phyloP scores from a whole-genome alignment of 1,140 invertebrate species.

The Scaptomyza hsui region DNA sequence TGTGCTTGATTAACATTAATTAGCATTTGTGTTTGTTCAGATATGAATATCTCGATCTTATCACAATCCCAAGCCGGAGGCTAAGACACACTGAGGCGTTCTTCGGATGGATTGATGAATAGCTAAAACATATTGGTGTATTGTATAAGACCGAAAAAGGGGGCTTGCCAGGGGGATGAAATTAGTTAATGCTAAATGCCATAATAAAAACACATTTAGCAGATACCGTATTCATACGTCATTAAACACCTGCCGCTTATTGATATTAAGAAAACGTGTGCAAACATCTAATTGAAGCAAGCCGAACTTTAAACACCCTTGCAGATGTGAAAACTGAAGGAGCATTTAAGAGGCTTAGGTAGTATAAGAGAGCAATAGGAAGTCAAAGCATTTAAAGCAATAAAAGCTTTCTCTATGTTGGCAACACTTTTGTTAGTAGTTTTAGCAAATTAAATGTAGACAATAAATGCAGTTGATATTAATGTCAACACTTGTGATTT shows the following conservation, averaged over 20 bases:
- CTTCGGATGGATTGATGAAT: conserved; percentile 2
- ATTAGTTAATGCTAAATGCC: conserved; percentile 17
- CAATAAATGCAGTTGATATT: background rate
- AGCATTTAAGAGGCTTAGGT: too few relatives aligned
- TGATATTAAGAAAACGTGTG: background rate
- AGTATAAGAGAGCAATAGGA: too few relatives aligned
- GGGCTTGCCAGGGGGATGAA: conserved; percentile 18
- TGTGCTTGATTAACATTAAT: conserved; percentile 48
- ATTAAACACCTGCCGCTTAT: conserved; percentile 9
- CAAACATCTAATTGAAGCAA: background rate
- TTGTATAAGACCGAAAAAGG: conserved; percentile 1
- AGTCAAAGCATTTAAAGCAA: too few relatives aligned
- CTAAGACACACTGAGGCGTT: background rate
- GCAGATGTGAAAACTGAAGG: too few relatives aligned
- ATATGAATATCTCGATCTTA: background rate
- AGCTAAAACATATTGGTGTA: background rate
- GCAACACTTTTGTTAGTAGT: too few relatives aligned
- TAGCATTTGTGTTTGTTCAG: conserved; percentile 29
- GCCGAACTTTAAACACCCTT: conserved; percentile 5
- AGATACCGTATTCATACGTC: conserved; percentile 23
- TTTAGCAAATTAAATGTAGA: too few relatives aligned
- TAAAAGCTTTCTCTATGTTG: too few relatives aligned
- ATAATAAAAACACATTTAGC: conserved; percentile 5
- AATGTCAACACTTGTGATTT: background rate
- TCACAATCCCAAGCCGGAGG: background rate